Percentiles rank a stretch among this genome's conserved stretches.
Conservation (phyloP, 2,888 invertebrate species). For the Exephanes ischioxanthus region DNA sequence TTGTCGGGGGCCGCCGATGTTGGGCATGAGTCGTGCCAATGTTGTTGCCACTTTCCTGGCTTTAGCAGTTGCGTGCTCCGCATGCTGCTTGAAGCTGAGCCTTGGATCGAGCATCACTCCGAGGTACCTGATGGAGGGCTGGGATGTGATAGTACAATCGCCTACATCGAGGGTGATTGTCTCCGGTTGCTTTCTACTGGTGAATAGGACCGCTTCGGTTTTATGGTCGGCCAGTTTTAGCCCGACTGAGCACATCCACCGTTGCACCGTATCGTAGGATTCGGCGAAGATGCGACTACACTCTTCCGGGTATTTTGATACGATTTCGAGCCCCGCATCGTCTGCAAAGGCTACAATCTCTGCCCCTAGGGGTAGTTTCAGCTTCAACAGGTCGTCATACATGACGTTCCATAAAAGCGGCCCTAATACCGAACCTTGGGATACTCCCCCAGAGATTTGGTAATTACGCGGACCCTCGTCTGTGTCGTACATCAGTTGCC, state of each 20-base stretch:
- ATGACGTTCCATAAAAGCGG: slow-evolving; percentile 57
- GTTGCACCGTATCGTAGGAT: not conserved
- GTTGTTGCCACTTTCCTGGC: slow-evolving; percentile 48
- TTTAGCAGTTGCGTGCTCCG: slow-evolving; percentile 44
- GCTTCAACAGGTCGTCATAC: slow-evolving; percentile 27
- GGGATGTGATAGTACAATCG: slow-evolving; percentile 2
- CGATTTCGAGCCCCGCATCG: slow-evolving; percentile 44
- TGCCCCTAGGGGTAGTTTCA: slow-evolving; percentile 10
- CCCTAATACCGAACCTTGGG: slow-evolving; percentile 59
- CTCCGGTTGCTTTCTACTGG: slow-evolving; percentile 51
- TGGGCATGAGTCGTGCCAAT: slow-evolving; percentile 68
- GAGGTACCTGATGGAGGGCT: slow-evolving; percentile 63
- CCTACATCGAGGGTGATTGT: slow-evolving; percentile 51
- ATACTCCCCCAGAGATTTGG: slow-evolving; percentile 58
- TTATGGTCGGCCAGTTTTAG: slow-evolving; percentile 65
- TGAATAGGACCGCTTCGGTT: slow-evolving; percentile 62
- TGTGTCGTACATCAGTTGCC: slow-evolving; percentile 63
- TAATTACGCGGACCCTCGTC: slow-evolving; percentile 50
- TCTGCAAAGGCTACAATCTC: slow-evolving; percentile 43
- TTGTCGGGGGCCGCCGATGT: slow-evolving; percentile 67
- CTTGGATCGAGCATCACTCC: slow-evolving; percentile 65
- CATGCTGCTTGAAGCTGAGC: slow-evolving; percentile 55
- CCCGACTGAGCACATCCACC: slow-evolving; percentile 35
- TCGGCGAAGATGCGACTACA: not conserved
- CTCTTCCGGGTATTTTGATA: slow-evolving; percentile 45